A percentile compares a stretch with the other conserved stretches of the same genome.
Evolutionary conservation across 2,113 vertebrate species (phyloP).

Genomic region (Budorcas taxicolor): DNA sequence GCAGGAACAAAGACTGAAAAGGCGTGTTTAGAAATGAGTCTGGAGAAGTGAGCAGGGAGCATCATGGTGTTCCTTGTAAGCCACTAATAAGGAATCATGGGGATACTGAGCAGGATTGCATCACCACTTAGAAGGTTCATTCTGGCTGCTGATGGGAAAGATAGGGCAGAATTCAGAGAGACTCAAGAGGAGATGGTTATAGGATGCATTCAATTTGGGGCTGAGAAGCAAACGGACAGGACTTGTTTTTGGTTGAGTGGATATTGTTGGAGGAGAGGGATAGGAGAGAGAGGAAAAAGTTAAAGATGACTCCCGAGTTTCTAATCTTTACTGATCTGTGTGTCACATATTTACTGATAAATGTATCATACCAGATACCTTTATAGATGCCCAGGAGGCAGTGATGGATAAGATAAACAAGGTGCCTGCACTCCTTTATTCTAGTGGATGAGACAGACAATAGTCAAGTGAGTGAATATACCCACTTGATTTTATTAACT

Average conservation of each 20-base stretch:
- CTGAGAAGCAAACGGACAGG: neutral
- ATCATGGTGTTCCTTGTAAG: neutral
- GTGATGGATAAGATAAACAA: neutral
- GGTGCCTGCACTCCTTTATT: neutral
- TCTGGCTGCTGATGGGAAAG: neutral
- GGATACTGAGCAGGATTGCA: too few relatives aligned
- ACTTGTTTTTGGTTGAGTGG: neutral
- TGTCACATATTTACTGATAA: neutral
- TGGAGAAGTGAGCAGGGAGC: neutral
- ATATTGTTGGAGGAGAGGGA: neutral
- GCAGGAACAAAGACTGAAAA: neutral
- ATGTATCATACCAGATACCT: neutral
- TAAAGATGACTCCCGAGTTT: neutral
- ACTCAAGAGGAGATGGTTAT: neutral
- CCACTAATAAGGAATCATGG: neutral
- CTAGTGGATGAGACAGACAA: neutral
- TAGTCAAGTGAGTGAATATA: neutral
- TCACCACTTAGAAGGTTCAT: neutral
- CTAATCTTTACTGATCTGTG: neutral
- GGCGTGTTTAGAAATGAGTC: neutral
- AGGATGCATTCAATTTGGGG: neutral
- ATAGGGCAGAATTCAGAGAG: neutral
- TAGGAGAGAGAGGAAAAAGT: neutral
- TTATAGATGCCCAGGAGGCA: neutral
- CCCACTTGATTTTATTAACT: neutral